Conservation (phyloP, 2,113 vertebrate genomes). For the Cyprinodon tularosa region DNA sequence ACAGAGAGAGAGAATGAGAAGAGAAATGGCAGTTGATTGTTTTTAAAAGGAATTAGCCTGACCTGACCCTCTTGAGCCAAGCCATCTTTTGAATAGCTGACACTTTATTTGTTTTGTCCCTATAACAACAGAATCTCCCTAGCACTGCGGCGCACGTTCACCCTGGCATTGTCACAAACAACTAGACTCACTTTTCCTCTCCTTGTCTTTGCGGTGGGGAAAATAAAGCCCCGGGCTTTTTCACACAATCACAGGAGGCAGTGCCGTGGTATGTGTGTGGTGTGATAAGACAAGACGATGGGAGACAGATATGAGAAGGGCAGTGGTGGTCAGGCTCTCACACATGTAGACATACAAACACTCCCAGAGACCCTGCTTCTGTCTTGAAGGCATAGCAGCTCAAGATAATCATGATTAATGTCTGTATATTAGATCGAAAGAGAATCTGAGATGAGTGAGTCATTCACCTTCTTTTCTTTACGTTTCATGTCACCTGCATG, state of each 20-base stretch:
- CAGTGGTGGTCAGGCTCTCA: constrained; percentile 56
- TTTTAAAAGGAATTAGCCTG: constrained; percentile 71
- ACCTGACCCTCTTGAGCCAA: constrained; percentile 68
- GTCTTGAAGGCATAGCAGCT: constrained; percentile 28
- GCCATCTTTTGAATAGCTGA: constrained; percentile 73
- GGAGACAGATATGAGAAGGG: constrained; percentile 76
- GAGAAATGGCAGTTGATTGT: constrained; percentile 74
- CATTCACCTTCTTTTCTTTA: constrained; percentile 19
- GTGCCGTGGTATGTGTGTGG: constrained; percentile 69
- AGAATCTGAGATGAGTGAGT: constrained; percentile 26
- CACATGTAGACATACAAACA: constrained; percentile 15
- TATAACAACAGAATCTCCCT: constrained; percentile 72
- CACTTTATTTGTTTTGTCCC: constrained; percentile 79
- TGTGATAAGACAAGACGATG: constrained; percentile 76
- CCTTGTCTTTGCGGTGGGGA: constrained; percentile 57
- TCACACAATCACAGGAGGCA: constrained; percentile 81
- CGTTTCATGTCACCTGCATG: constrained; percentile 45
- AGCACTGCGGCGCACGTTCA: constrained; percentile 41
- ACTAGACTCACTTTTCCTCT: constrained; percentile 73
- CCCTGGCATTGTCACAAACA: constrained; percentile 74
- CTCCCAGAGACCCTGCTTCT: constrained; percentile 24
- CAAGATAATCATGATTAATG: constrained; percentile 36
- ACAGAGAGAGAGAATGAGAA: not conserved
- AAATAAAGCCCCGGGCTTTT: constrained; percentile 64
- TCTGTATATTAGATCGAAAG: constrained; percentile 37